Evolutionary conservation across 2,797 vertebrate species (phyloP).

Genomic region (Acanthis flammea): DNA sequence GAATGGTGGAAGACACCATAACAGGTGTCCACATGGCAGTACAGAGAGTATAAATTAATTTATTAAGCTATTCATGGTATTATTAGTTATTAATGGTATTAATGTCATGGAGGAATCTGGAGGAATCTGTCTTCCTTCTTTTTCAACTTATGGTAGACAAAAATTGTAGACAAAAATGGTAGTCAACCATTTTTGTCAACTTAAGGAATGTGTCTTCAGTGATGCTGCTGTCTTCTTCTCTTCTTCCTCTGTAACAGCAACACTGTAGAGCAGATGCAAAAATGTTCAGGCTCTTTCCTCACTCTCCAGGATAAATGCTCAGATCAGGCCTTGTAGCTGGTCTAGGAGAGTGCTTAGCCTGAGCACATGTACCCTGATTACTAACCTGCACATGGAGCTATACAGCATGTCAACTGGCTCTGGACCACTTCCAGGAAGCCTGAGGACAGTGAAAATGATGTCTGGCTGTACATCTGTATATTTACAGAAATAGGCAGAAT

Average conservation of each 20-base stretch:
- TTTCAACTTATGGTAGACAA: accelerated
- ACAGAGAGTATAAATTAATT: not conserved
- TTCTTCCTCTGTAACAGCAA: not conserved
- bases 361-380: not conserved
- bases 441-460: not conserved
- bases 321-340: not conserved
- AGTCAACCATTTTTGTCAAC: not conserved
- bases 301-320: not conserved
- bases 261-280: not conserved
- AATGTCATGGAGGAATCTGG: not conserved
- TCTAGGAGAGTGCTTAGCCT: not conserved
- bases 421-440: not conserved
- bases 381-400: not conserved
- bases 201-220: not conserved
- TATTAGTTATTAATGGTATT: not conserved
- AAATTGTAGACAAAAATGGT: not conserved
- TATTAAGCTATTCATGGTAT: not conserved
- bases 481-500: not conserved
- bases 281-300: not conserved
- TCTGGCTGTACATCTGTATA: not conserved
- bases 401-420: not conserved
- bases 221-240: not conserved
- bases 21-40: not conserved
- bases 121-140: not conserved
- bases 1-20: not conserved